phyloP scores from a whole-genome alignment of 2,797 vertebrate species.

The Clangula hyemalis region DNA sequence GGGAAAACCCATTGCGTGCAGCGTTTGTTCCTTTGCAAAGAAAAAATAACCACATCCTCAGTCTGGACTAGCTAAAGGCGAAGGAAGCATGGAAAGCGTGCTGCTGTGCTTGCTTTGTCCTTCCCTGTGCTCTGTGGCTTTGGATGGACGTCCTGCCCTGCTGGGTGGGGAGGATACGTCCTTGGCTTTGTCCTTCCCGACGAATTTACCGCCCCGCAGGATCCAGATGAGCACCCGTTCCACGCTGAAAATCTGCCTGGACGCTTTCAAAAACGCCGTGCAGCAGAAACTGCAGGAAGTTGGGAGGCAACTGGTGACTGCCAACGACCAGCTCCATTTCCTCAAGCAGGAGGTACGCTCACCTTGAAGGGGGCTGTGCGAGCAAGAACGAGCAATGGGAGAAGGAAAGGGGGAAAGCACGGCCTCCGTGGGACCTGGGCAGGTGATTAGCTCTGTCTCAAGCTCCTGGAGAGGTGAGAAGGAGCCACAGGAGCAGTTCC shows the following conservation, averaged over 20 bases:
- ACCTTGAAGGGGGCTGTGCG: background rate
- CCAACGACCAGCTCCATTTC: background rate
- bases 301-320: background rate
- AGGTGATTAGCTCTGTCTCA: background rate
- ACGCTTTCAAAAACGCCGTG: slow-evolving; percentile 27
- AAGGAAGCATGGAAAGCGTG: background rate
- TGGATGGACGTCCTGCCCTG: background rate
- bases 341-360: slow-evolving; percentile 46
- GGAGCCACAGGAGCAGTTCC: background rate
- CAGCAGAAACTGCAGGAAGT: slow-evolving; percentile 46
- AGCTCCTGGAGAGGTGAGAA: background rate
- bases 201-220: background rate
- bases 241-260: slow-evolving; percentile 34
- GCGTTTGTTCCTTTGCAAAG: background rate
- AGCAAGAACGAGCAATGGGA: background rate
- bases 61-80: background rate
- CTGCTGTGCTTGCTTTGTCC: background rate
- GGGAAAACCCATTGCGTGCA: background rate
- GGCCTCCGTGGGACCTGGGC: background rate
- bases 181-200: background rate
- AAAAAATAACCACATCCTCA: background rate
- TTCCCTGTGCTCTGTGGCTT: background rate
- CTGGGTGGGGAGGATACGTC: too few relatives aligned
- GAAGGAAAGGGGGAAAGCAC: background rate
- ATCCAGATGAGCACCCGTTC: background rate